A percentile compares a stretch with the other conserved stretches of the same genome.
phyloP scores from a whole-genome alignment of 1,140 invertebrate genomes.

The Sminthurinus signatus region DNA sequence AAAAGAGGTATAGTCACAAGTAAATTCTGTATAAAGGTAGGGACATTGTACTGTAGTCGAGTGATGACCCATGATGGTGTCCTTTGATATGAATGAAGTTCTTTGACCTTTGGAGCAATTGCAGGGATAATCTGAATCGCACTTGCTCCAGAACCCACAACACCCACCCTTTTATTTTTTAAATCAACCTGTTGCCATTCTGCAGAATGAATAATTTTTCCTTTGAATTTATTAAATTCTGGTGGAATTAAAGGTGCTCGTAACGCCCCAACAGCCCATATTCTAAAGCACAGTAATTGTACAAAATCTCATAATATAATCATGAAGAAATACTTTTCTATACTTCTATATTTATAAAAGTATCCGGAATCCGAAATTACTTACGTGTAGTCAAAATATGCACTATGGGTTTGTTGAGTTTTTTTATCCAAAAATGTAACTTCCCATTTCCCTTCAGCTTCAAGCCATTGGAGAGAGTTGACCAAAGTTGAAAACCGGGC shows the following conservation, averaged over 20 bases:
- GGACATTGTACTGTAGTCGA: slow-evolving; percentile 10
- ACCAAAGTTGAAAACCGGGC: slow-evolving; percentile 26
- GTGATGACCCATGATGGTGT: slow-evolving; percentile 19
- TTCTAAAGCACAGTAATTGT: slow-evolving; percentile 8
- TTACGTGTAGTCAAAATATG: neutral
- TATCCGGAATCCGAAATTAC: too few species aligned
- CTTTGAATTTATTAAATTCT: slow-evolving; percentile 27
- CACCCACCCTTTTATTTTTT: slow-evolving; percentile 21
- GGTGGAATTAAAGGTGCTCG: slow-evolving; percentile 11
- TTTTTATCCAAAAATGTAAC: neutral
- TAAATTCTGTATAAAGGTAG: neutral
- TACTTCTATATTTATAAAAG: neutral
- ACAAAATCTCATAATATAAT: slow-evolving; percentile 15
- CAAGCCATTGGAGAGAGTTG: slow-evolving; percentile 19
- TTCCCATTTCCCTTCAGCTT: slow-evolving; percentile 23
- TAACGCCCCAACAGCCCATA: slow-evolving; percentile 15
- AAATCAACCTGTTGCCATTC: slow-evolving; percentile 25
- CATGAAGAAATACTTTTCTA: neutral
- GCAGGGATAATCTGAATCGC: slow-evolving; percentile 32
- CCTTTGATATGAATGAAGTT: slow-evolving; percentile 27
- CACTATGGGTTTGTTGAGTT: neutral
- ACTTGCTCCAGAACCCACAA: slow-evolving; percentile 29
- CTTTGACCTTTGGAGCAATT: slow-evolving; percentile 26
- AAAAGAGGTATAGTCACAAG: slow-evolving; percentile 10
- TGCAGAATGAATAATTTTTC: slow-evolving; percentile 22